Evolutionary conservation across 2,888 invertebrate genomes (phyloP).

Genomic region (Tetheella fluctuosa): DNA sequence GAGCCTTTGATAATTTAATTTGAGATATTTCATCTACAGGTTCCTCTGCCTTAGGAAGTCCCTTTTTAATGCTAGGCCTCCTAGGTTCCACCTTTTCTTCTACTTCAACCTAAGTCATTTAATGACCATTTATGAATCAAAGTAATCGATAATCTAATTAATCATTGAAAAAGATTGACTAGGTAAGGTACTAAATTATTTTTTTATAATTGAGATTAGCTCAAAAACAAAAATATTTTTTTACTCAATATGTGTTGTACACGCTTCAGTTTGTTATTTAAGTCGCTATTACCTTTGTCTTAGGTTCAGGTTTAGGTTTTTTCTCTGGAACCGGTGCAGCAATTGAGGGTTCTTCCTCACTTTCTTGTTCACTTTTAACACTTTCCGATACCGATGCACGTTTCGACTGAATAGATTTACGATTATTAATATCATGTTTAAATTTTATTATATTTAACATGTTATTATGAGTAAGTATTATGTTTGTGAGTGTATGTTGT

Average conservation of each 20-base stretch:
- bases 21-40: slow-evolving; percentile 74
- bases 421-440: slow-evolving; percentile 13
- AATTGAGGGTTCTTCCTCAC: slow-evolving; percentile 72
- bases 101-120: slow-evolving; percentile 56
- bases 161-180: no score
- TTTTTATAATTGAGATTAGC: no score
- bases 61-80: slow-evolving; percentile 73
- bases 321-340: slow-evolving; percentile 67
- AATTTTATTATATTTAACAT: slow-evolving; percentile 11
- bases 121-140: neutral
- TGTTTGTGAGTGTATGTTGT: slow-evolving; percentile 46
- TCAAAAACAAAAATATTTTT: no score
- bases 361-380: slow-evolving; percentile 72
- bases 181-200: no score
- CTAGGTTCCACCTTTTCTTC: slow-evolving; percentile 64
- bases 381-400: slow-evolving; percentile 75
- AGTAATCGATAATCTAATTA: neutral
- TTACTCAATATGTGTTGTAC: no score
- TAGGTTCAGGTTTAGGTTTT: slow-evolving; percentile 62
- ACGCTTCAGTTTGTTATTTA: neutral
- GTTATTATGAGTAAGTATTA: slow-evolving; percentile 20
- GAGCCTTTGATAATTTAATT: slow-evolving; percentile 69
- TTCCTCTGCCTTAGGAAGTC: slow-evolving; percentile 70
- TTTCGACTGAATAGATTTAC: slow-evolving; percentile 61
- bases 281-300: slow-evolving; percentile 54